phyloP scores from a whole-genome alignment of 2,888 invertebrate genomes.

The Cheilosia urbana region DNA sequence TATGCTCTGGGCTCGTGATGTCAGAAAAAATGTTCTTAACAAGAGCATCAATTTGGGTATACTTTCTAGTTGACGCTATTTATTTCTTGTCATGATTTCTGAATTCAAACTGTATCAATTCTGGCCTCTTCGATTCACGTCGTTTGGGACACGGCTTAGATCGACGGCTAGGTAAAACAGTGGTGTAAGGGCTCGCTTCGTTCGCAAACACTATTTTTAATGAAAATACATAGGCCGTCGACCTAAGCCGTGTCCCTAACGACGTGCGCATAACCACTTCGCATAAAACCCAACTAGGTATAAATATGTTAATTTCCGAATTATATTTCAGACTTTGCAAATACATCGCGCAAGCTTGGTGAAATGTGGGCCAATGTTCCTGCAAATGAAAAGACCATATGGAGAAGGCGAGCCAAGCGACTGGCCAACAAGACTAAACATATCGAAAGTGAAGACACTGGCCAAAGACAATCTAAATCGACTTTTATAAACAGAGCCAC shows the following conservation, averaged over 20 bases:
- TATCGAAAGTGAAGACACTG: constrained; percentile 33
- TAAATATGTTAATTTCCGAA: neutral
- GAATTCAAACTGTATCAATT: too few species aligned
- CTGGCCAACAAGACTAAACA: constrained; percentile 81
- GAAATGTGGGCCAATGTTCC: constrained; percentile 95
- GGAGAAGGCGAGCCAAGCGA: constrained; percentile 93
- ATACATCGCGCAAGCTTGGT: constrained; percentile 92
- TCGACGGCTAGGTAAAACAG: too few species aligned
- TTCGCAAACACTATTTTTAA: too few species aligned
- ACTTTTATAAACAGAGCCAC: constrained; percentile 81
- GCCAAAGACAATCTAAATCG: constrained; percentile 44
- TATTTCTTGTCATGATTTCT: too few species aligned
- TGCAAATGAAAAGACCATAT: constrained; percentile 87
- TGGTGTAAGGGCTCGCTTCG: too few species aligned
- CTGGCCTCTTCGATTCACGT: too few species aligned
- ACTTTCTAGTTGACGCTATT: too few species aligned
- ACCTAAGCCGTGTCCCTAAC: too few species aligned
- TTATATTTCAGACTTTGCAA: constrained; percentile 88
- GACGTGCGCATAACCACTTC: too few species aligned
- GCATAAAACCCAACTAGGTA: neutral
- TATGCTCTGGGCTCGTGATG: constrained; percentile 95
- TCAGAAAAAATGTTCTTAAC: constrained; percentile 88
- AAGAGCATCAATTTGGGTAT: constrained; percentile 43
- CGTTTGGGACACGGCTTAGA: too few species aligned
- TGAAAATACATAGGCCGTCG: too few species aligned